A percentile compares a stretch with the other conserved stretches of the same genome.
Evolutionary conservation across 2,888 invertebrate genomes (phyloP).

Genomic region (Strigamia maritima): DNA sequence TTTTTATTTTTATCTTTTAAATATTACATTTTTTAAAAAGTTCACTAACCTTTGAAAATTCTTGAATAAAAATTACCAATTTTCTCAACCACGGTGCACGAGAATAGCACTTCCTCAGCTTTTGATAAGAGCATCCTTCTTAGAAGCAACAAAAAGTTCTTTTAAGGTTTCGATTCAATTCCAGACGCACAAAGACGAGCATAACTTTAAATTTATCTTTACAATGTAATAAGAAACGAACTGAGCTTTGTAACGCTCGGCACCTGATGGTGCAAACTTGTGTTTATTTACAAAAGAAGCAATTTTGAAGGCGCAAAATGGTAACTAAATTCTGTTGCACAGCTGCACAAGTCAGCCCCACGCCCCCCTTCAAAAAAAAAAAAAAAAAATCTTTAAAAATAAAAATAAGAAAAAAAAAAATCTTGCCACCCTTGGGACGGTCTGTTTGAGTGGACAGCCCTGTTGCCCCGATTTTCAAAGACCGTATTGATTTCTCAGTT

Average conservation of each 20-base stretch:
- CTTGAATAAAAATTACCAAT: neutral
- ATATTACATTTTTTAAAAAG: neutral
- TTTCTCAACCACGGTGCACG: neutral
- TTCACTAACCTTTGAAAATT: neutral
- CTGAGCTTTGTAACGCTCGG: constrained; percentile 1
- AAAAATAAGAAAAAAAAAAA: neutral
- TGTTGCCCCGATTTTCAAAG: constrained; percentile 29
- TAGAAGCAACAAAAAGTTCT: neutral
- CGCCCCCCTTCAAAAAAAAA: neutral
- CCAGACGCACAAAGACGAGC: neutral
- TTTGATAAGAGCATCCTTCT: neutral
- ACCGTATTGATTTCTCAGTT: constrained; percentile 30
- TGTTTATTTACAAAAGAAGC: constrained; percentile 30
- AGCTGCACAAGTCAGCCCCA: constrained; percentile 1
- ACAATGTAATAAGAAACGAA: neutral
- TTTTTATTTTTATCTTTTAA: too few relatives aligned
- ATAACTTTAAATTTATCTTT: neutral
- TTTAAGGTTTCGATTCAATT: constrained; percentile 8
- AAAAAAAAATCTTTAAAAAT: neutral
- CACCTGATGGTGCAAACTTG: neutral
- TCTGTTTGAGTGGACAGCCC: constrained; percentile 23
- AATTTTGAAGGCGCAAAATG: neutral
- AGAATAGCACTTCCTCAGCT: neutral
- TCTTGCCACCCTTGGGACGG: neutral
- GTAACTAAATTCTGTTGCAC: constrained; percentile 8